Base-by-base conservation (phyloP, 1,140 invertebrate genomes). In the Plectus sambesii region DNA sequence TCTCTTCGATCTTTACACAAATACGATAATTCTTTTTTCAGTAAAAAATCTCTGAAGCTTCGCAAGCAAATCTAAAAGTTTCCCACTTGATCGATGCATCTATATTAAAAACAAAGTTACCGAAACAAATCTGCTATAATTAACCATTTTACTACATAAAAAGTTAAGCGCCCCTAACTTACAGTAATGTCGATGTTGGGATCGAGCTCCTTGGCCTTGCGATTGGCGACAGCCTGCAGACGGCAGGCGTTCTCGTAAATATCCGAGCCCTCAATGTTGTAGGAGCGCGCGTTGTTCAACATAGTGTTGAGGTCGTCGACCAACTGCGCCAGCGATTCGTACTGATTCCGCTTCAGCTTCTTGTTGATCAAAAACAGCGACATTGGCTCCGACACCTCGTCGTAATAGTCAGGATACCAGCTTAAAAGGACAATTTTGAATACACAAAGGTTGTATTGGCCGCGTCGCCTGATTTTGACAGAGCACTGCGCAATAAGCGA, bases 271-370 rank as follows among this genome's bases (percentile, higher is more conserved):
- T 84, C 81, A 42, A 83, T 72, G 69, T 96, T 96, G 70, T 93
- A 97, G 58, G 82, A 81, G 68, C 88, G 89, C 5, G 90, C 89
- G 76, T 96, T 97, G 68, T 94, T 85, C 75, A 97, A 92, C 82
- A 98, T 90, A n/a, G 93, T 80, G 69, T 90, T 90, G 75, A 97
- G 79, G 68, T 97, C 92, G 1, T 81, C 81, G 1, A 63, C 44
- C 1, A 68, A 38, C 3, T 42, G 38, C 4, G 42, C 37, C 2
- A 66, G 38, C n/a, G 33, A 25, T 6, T 19, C 38, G 33, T 69
- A 69, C 5, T 50, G 17, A 5, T 42, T 37, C 6, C 41, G 41
- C 78, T 76, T 86, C 82, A 20, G 94, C 79, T 74, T 90, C 92
- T 41, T 83, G 52, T 83, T 80, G 48, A 99, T 93, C 73, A 94